Percentiles rank a stretch among this genome's conserved stretches.
Evolutionary conservation across 2,888 invertebrate genomes (phyloP).

Genomic region (Dryococelus australis): DNA sequence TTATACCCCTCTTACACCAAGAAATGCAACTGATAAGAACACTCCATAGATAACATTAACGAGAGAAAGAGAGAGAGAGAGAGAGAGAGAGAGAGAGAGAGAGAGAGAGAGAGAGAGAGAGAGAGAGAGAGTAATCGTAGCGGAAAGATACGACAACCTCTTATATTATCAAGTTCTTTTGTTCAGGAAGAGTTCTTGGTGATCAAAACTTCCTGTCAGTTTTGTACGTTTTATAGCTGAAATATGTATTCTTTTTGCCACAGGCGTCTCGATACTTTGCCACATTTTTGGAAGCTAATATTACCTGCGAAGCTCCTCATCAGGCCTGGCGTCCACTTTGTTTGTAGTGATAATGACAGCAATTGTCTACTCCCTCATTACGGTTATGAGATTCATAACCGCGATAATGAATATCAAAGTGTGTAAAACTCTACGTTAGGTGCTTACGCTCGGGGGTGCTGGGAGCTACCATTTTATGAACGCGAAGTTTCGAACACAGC

Average conservation of each 20-base stretch:
- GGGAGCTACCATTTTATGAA: neutral
- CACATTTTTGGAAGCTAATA: constrained; percentile 16
- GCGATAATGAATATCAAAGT: neutral
- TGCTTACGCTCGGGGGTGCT: neutral
- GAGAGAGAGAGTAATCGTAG: too few relatives aligned
- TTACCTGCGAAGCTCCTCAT: neutral
- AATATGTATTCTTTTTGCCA: neutral
- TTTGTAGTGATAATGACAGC: constrained; percentile 16
- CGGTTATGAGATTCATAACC: neutral
- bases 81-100: too few relatives aligned
- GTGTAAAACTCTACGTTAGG: neutral
- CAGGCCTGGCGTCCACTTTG: neutral
- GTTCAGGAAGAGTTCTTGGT: neutral
- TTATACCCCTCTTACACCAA: too few relatives aligned
- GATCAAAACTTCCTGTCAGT: neutral
- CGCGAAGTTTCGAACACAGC: neutral
- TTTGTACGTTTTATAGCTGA: neutral
- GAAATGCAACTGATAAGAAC: too few relatives aligned
- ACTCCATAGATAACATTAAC: too few relatives aligned
- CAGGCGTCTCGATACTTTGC: neutral
- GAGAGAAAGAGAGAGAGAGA: too few relatives aligned
- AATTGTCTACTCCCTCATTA: neutral
- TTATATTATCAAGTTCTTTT: too few relatives aligned
- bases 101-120: too few relatives aligned
- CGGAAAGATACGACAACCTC: too few relatives aligned